phyloP scores from a whole-genome alignment of 2,113 vertebrate species.

The Urocynchramus pylzowi region DNA sequence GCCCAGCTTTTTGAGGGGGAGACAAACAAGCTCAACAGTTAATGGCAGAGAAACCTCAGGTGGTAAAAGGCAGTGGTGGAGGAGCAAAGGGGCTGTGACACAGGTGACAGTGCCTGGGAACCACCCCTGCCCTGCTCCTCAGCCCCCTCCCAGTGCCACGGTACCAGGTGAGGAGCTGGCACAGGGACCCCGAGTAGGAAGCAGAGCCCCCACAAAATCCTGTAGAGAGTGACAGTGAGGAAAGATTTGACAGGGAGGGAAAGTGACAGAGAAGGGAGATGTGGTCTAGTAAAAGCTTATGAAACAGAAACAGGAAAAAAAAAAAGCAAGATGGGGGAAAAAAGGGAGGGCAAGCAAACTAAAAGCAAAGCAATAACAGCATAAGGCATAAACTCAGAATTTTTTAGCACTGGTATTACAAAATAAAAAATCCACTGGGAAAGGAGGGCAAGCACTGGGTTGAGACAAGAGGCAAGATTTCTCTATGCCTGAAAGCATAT shows the following conservation, averaged over 20 bases:
- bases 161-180: neutral
- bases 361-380: neutral
- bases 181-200: neutral
- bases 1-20: fast-evolving
- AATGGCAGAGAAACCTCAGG: neutral
- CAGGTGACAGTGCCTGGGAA: neutral
- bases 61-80: neutral
- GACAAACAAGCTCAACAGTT: neutral
- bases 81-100: neutral
- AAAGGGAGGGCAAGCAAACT: neutral
- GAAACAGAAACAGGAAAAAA: neutral
- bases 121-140: fast-evolving
- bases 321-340: fast-evolving
- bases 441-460: neutral
- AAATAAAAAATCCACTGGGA: neutral
- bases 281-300: neutral
- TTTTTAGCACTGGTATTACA: neutral
- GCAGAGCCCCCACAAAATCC: neutral
- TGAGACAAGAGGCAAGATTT: neutral
- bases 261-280: neutral
- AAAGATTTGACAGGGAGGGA: neutral
- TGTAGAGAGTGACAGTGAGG: neutral
- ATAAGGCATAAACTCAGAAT: neutral
- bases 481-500: neutral
- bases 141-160: fast-evolving